Percentiles rank a stretch among this genome's conserved stretches.
Evolutionary conservation across 2,888 invertebrate species (phyloP).

Genomic region (Crematogaster levior): DNA sequence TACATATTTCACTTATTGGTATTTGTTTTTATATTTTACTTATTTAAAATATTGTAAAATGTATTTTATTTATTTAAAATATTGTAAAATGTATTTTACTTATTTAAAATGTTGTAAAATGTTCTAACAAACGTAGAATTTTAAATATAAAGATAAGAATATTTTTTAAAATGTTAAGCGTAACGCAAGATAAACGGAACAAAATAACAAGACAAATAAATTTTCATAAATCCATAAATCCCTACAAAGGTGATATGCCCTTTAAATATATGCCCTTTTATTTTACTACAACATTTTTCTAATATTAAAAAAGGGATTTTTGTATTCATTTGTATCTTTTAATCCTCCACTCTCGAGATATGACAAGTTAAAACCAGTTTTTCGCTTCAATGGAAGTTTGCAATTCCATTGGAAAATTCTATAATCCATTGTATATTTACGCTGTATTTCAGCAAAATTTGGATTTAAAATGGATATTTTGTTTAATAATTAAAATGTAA

Average conservation of each 20-base stretch:
- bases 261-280: conserved; percentile 30
- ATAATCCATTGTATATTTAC: conserved; percentile 29
- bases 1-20: too few species aligned
- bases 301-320: conserved; percentile 28
- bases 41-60: background rate
- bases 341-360: conserved; percentile 19
- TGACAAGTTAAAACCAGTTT: conserved; percentile 50
- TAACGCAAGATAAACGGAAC: background rate
- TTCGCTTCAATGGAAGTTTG: conserved; percentile 20
- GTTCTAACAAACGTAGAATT: background rate
- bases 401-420: conserved; percentile 36
- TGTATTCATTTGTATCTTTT: conserved; percentile 38
- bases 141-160: background rate
- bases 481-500: background rate
- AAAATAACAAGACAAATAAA: conserved; percentile 36
- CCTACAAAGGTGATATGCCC: conserved; percentile 4
- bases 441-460: conserved; percentile 12
- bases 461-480: background rate
- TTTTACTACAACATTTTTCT: conserved; percentile 38
- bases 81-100: background rate
- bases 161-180: conserved; percentile 5
- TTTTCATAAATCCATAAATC: conserved; percentile 33
- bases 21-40: background rate
- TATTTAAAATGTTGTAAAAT: background rate
- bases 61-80: conserved; percentile 1